Evolutionary conservation across 2,888 invertebrate genomes (phyloP).

Genomic region (Drosophila testacea): DNA sequence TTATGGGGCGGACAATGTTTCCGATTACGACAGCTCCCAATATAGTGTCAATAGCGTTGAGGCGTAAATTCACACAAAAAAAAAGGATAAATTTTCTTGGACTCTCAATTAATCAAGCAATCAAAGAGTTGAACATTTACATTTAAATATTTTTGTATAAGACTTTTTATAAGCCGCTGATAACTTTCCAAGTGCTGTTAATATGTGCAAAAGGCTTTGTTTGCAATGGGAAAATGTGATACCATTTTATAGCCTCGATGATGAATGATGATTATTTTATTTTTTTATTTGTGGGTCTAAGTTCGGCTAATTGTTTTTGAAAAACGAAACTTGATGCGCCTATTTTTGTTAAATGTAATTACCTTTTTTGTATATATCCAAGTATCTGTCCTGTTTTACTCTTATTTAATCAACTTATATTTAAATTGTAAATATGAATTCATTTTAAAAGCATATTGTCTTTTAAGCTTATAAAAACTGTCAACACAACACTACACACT

Average conservation of each 20-base stretch:
- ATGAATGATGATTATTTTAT: too few species aligned
- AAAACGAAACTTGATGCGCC: conserved; percentile 36
- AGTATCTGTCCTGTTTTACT: conserved; percentile 30
- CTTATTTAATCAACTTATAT: conserved; percentile 27
- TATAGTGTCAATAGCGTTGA: conserved; percentile 84
- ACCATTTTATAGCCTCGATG: conserved; percentile 50
- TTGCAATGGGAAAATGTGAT: conserved; percentile 63
- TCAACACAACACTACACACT: conserved; percentile 12
- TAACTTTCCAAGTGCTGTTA: conserved; percentile 57
- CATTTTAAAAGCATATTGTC: conserved; percentile 14
- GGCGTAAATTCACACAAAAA: conserved; percentile 58
- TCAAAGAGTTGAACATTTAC: conserved; percentile 27
- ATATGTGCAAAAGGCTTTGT: conserved; percentile 29
- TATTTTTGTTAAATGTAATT: conserved; percentile 37
- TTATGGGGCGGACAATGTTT: conserved; percentile 84
- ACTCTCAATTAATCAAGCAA: conserved; percentile 44
- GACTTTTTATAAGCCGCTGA: conserved; percentile 60
- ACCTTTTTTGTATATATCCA: conserved; percentile 30
- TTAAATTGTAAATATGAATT: conserved; percentile 62
- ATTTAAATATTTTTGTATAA: conserved; percentile 62
- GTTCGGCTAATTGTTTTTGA: conserved; percentile 46
- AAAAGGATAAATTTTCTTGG: background rate
- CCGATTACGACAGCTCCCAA: conserved; percentile 84
- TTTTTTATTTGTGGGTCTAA: conserved; percentile 17
- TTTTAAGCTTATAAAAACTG: background rate